Conservation (phyloP, 2,888 invertebrate genomes). For the Chrysolina oricalcia region DNA sequence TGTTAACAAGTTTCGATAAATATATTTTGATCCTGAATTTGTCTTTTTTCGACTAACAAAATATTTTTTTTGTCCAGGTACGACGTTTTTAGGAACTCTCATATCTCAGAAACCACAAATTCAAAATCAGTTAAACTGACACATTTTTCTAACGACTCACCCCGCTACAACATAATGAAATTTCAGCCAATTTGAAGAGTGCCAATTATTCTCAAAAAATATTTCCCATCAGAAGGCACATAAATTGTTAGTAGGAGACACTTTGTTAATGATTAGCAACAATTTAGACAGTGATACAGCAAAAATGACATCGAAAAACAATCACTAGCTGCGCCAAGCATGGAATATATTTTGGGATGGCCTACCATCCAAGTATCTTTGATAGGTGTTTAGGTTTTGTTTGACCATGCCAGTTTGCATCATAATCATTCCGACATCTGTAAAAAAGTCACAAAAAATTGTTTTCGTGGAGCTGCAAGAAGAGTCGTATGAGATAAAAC, state of each 20-base stretch:
- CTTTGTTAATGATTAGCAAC: slow-evolving; percentile 17
- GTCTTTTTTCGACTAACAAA: too few relatives aligned
- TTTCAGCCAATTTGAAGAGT: too few relatives aligned
- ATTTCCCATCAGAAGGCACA: neutral
- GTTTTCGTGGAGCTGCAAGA: slow-evolving; percentile 19
- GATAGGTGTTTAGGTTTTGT: slow-evolving; percentile 85
- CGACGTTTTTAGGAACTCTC: too few relatives aligned
- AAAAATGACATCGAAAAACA: slow-evolving; percentile 27
- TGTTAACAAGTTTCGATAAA: too few relatives aligned
- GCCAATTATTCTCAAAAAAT: neutral
- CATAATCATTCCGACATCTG: slow-evolving; percentile 98
- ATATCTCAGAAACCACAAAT: too few relatives aligned
- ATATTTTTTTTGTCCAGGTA: too few relatives aligned
- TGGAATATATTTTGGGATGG: slow-evolving; percentile 59
- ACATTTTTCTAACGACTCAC: too few relatives aligned
- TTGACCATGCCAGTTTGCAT: slow-evolving; percentile 97
- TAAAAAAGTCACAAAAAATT: slow-evolving; percentile 81
- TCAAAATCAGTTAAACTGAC: too few relatives aligned
- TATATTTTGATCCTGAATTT: too few relatives aligned
- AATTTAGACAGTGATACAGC: slow-evolving; percentile 7
- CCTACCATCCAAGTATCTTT: slow-evolving; percentile 87
- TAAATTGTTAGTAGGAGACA: slow-evolving; percentile 14
- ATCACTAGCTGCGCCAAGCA: slow-evolving; percentile 51
- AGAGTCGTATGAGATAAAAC: slow-evolving; percentile 4
- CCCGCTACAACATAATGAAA: too few relatives aligned